Conservation (phyloP, 2,888 invertebrate genomes). For the Penaeus monodon region DNA sequence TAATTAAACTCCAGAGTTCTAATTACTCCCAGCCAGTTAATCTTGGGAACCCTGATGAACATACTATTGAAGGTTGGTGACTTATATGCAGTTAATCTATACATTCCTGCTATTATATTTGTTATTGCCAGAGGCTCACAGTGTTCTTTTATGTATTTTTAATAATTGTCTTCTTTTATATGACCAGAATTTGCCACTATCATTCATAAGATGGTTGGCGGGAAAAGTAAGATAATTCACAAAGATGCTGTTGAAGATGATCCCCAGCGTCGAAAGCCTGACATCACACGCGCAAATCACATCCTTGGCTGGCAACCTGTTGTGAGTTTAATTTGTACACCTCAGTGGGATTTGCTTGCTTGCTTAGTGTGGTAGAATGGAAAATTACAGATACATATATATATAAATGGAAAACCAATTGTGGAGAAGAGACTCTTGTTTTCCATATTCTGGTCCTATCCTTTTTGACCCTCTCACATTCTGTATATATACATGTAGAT, state of each 20-base stretch:
- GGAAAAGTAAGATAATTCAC: conserved; percentile 85
- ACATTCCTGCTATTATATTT: not conserved
- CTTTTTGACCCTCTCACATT: too few species aligned
- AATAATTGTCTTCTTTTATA: conserved; percentile 52
- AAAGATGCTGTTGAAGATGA: conserved; percentile 95
- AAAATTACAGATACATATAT: too few species aligned
- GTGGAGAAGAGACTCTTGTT: too few species aligned
- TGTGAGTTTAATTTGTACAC: conserved; percentile 71
- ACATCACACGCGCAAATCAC: conserved; percentile 88
- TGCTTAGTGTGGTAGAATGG: too few species aligned
- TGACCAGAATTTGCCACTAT: conserved; percentile 84
- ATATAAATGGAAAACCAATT: too few species aligned
- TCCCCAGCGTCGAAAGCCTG: conserved; percentile 93
- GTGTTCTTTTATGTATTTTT: not conserved
- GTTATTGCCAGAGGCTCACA: not conserved
- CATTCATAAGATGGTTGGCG: conserved; percentile 87
- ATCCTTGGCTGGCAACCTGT: conserved; percentile 93
- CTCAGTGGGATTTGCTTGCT: too few species aligned
- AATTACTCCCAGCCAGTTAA: conserved; percentile 95
- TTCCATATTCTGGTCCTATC: too few species aligned
- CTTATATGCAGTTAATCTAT: not conserved
- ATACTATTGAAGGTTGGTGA: conserved; percentile 86
- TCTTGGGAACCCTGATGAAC: conserved; percentile 98
- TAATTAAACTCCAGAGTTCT: conserved; percentile 91
- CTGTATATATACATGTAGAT: too few species aligned